These are phyloP conservation scores for Pteruthius melanotis DNA, from an alignment of 2,113 vertebrate genomes.

Conservation along the genomic window DNA sequence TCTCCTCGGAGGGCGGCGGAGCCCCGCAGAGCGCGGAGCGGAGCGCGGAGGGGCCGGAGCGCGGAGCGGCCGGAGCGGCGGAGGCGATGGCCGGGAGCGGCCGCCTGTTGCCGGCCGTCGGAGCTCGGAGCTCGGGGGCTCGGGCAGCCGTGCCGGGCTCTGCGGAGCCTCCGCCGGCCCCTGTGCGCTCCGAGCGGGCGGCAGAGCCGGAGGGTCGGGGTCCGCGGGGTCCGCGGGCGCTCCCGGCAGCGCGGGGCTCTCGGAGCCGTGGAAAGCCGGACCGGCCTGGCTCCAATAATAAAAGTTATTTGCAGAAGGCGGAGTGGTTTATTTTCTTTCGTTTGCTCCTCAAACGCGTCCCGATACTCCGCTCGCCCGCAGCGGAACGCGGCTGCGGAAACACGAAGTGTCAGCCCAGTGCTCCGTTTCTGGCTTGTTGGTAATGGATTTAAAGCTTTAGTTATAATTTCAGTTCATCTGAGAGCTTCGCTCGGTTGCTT, in stretches of 20 bases:
- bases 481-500: background rate
- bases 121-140: background rate
- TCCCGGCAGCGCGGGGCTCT: background rate
- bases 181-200: background rate
- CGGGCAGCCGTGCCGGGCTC: background rate
- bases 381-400: background rate
- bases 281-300: background rate
- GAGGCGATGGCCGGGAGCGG: background rate
- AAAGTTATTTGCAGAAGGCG: slow-evolving; percentile 4
- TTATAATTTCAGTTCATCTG: background rate
- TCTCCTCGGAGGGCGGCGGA: background rate
- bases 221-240: background rate
- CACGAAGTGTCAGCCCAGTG: background rate
- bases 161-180: background rate
- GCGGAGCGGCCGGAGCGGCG: background rate
- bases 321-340: background rate
- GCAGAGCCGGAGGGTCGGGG: background rate
- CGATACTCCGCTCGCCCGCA: background rate
- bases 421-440: background rate
- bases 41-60: background rate
- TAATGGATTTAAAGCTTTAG: background rate
- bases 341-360: background rate
- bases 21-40: background rate
- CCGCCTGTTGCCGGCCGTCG: background rate
- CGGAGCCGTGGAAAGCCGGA: background rate